Base-by-base conservation (phyloP, 2,797 vertebrate species). In the Furcifer pardalis region DNA sequence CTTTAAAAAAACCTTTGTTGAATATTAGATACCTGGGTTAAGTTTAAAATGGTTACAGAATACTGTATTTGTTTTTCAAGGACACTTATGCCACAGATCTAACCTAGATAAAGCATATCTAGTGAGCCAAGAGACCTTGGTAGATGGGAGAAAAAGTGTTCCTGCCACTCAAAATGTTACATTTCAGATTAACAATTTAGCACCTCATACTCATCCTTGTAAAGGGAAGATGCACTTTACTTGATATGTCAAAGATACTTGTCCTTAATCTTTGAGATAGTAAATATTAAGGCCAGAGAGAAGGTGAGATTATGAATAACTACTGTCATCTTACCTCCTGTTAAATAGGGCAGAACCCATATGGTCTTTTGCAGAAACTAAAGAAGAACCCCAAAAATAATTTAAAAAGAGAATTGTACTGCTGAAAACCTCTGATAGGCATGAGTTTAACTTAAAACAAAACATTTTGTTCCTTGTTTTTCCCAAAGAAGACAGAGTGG, bases 21-120 rank as follows among this genome's bases (percentile, higher is more conserved):
- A 75, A 66, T 84, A 72, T 79, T 86, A 84, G 83, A 82, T 86
- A 79, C 75, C 87, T 82, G 75, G 65, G 46, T 17, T 46, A 91
- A 84, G 68, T 69, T 83, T 86, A 83, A 80, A 83, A 86, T 77
- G 77, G 12, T 83, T 82, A 83, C 77, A 86, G 68, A 86, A 80
- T 59, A n/a, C n/a, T n/a, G n/a, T n/a, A 81, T 85, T 25, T 42
- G 32, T 37, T 90, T 88, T 84, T 90, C 69, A 87, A 86, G 88
- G 83, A 73, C 83, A 83, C 6, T 89, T 84, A 81, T 12, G 83
- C 10, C 59, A 87, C 79, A 65, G 44, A 85, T 86, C 73, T 85
- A 86, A 81, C 25, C 37, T 56, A 32, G 65, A 19, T 81, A 87
- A 32, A 86, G 56, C 52, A 89, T 81, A 85, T 84, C 35, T 56